phyloP scores from a whole-genome alignment of 2,888 invertebrate genomes.

The Hedya salicella region DNA sequence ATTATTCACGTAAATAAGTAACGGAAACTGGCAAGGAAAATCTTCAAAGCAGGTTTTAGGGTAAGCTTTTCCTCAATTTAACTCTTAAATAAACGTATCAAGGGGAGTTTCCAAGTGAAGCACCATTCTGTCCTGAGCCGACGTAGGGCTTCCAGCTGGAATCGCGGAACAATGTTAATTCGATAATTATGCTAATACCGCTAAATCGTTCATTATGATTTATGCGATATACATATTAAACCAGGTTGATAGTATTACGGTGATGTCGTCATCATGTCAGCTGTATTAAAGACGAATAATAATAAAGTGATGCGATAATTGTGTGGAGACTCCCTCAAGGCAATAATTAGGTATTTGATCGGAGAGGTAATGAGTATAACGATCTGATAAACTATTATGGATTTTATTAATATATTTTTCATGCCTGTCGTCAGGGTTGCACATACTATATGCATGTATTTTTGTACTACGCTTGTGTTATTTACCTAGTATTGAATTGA shows the following conservation, averaged over 20 bases:
- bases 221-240: slow-evolving; percentile 47
- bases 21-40: slow-evolving; percentile 37
- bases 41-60: slow-evolving; percentile 38
- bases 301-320: background rate
- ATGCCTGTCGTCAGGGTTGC: too few relatives aligned
- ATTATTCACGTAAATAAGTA: slow-evolving; percentile 39
- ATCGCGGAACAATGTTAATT: slow-evolving; percentile 65
- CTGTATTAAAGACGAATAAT: slow-evolving; percentile 13
- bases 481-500: too few relatives aligned
- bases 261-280: slow-evolving; percentile 17
- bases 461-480: too few relatives aligned
- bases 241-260: slow-evolving; percentile 32
- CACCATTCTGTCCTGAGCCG: slow-evolving; percentile 45
- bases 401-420: too few relatives aligned
- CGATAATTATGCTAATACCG: slow-evolving; percentile 66
- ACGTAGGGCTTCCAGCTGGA: slow-evolving; percentile 63
- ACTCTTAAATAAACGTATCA: slow-evolving; percentile 57
- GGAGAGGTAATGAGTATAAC: background rate
- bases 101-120: slow-evolving; percentile 49
- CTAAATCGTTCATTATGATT: slow-evolving; percentile 62
- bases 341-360: background rate
- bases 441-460: too few relatives aligned
- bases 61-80: slow-evolving; percentile 42
- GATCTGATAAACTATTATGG: background rate
- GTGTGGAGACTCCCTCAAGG: background rate